Evolutionary conservation across 1,140 invertebrate species (phyloP), one percentile per base, ranked within the genome.

Genomic region (Monochamus saltuarius): DNA sequence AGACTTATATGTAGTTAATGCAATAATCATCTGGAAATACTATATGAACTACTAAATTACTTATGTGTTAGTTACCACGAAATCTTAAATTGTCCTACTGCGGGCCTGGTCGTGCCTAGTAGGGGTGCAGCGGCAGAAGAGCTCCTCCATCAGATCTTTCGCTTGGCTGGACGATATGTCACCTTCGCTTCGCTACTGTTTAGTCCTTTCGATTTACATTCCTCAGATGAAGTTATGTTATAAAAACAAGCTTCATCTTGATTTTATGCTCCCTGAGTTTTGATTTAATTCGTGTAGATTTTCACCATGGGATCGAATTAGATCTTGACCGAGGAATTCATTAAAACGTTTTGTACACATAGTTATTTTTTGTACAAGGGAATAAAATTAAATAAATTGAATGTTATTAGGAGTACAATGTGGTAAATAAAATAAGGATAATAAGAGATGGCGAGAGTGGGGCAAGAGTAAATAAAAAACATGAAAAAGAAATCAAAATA

Each of bases 121-220:
- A 53, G 59, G 57, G 59, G 43, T 61, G 50, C 57, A 55, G 45
- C 54, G 45, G 54, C 56, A 49, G 46, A 50, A 40, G 47, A 61
- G 53, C 54, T 17, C 49, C 40, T 55, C 60, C 67, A 70, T 68
- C 68, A 66, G 64, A 72, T 73, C 65, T 70, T 73, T 64, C 67
- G 66, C 64, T 65, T 61, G 62, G 62, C 59, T 70, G 66, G 57
- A 22, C 69, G 50, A 63, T 67, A 51, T 71, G 70, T 73, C 72
- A 62, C 70, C 72, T 73, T 61, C 39, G 59, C 68, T 72, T 64
- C 61, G 72, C 72, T 73, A 73, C 72, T 72, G 72, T 72, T 73
- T 66, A 70, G 65, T 72, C 70, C 61, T 59, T 60, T 65, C 70
- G 67, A 73, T 73, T 73, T 73, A 73, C 67, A 73, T 73, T 73